Evolutionary conservation across 2,797 vertebrate species (phyloP), one percentile per base, ranked within the genome.

Genomic region (Poeciliopsis presidionis): DNA sequence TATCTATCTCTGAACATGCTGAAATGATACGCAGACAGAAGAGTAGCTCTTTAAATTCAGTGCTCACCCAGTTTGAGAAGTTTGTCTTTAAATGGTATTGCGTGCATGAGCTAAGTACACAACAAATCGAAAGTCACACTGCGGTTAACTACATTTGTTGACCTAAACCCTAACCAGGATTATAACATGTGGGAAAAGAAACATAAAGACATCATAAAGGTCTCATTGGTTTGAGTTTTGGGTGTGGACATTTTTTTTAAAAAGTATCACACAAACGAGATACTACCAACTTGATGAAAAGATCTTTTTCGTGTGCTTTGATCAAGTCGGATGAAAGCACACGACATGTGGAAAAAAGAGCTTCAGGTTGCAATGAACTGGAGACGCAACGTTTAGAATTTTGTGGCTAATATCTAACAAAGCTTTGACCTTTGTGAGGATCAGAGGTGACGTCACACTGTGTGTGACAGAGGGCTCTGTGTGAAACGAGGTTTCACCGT

Each of bases 151-250:
- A 78, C 2, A 61, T 39, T 65, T 91, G 82, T 90, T 91, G 82
- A 67, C 55, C 73, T 72, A 39, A 75, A 81, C 67, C 11, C 30
- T 14, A 9, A 11, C 46, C 5, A 51, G 45, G 74, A 71, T 76
- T 75, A 46, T 47, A 84, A 71, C 72, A 55, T 76, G 13, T 63
- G 41, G 39, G 16, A 81, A 69, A 55, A 55, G 20, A 76, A 49
- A 84, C 61, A 77, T 81, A 61, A 87, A 73, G 49, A 73, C 76
- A 75, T 74, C 82, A 75, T 61, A 71, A 84, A 20, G 78, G 80
- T 22, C 33, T 53, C 89, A n/a, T 89, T 87, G 83, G 83, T 86
- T 78, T 90, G 79, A 82, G 49, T 53, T 76, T n/a, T 71, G 82
- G 90, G 83, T 69, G 88, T 87, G 78, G 84, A 18, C 81, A 30